Evolutionary conservation across 1,140 invertebrate species (phyloP).

Genomic region (Planococcus citri): DNA sequence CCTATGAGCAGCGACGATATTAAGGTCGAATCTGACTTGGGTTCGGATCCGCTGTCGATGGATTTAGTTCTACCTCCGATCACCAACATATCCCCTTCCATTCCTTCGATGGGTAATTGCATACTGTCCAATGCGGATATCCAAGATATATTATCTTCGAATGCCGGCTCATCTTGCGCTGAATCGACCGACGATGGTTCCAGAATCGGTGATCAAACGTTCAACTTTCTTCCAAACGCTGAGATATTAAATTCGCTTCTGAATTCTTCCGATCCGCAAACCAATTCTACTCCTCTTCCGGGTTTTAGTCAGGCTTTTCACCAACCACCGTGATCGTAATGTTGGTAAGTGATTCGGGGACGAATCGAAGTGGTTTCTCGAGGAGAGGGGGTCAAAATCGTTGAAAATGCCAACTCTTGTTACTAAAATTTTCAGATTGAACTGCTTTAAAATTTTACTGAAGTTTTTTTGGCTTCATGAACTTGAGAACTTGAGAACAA

Average conservation of each 20-base stretch:
- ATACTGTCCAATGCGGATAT: neutral
- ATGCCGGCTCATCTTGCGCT: neutral
- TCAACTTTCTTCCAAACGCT: slow-evolving; percentile 15
- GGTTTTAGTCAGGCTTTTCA: slow-evolving; percentile 28
- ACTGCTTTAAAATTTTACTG: too few species aligned
- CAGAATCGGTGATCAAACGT: slow-evolving; percentile 12
- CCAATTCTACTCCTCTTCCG: slow-evolving; percentile 25
- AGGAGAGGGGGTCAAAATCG: neutral
- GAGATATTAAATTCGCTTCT: slow-evolving; percentile 24
- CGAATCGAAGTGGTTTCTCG: too few species aligned
- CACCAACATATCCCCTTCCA: neutral
- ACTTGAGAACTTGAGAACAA: too few species aligned
- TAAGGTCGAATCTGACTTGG: neutral
- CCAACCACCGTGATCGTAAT: slow-evolving; percentile 25
- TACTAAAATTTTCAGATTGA: too few species aligned
- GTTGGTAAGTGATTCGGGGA: neutral
- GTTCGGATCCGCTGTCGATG: neutral
- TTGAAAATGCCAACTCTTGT: neutral
- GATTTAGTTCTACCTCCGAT: slow-evolving; percentile 5
- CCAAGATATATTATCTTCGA: neutral
- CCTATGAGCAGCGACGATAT: neutral
- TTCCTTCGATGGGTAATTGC: neutral
- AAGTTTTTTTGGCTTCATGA: too few species aligned
- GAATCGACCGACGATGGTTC: slow-evolving; percentile 11
- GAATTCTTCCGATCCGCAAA: slow-evolving; percentile 22